phyloP scores from a whole-genome alignment of 1,140 invertebrate genomes.

The Drosophila kanapiae region DNA sequence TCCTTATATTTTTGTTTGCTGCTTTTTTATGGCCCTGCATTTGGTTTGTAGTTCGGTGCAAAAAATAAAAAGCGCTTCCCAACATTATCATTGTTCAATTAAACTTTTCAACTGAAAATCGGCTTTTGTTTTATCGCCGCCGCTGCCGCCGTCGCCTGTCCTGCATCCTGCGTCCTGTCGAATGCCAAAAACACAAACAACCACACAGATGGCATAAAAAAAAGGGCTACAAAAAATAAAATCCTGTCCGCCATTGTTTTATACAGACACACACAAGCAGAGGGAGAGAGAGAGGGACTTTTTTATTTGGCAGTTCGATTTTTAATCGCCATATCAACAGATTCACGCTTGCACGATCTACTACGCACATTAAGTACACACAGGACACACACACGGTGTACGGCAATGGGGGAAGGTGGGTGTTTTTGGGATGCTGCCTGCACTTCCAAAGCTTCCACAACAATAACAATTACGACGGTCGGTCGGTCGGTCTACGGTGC shows the following conservation, averaged over 20 bases:
- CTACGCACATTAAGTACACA: slow-evolving; percentile 79
- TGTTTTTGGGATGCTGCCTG: not conserved
- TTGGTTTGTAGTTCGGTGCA: slow-evolving; percentile 37
- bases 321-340: slow-evolving; percentile 81
- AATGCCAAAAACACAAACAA: slow-evolving; percentile 74
- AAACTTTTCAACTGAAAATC: slow-evolving; percentile 83
- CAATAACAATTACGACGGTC: slow-evolving; percentile 74
- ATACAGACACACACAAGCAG: slow-evolving; percentile 27
- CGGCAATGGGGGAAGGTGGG: not conserved
- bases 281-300: not conserved
- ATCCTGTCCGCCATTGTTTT: slow-evolving; percentile 60
- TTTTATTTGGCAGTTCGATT: slow-evolving; percentile 69
- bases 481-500: not conserved
- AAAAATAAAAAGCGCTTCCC: slow-evolving; percentile 31
- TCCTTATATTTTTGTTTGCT: slow-evolving; percentile 49
- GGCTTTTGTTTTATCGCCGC: slow-evolving; percentile 79
- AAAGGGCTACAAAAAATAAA: slow-evolving; percentile 31
- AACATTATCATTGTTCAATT: slow-evolving; percentile 83
- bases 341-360: slow-evolving; percentile 81
- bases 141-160: slow-evolving; percentile 33
- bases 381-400: slow-evolving; percentile 14
- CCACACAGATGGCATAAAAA: slow-evolving; percentile 29
- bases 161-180: slow-evolving; percentile 45
- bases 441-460: slow-evolving; percentile 61
- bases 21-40: slow-evolving; percentile 53